These are phyloP conservation scores for Luperina testacea DNA, from an alignment of 2,888 invertebrate genomes.

Conservation along the genomic window DNA sequence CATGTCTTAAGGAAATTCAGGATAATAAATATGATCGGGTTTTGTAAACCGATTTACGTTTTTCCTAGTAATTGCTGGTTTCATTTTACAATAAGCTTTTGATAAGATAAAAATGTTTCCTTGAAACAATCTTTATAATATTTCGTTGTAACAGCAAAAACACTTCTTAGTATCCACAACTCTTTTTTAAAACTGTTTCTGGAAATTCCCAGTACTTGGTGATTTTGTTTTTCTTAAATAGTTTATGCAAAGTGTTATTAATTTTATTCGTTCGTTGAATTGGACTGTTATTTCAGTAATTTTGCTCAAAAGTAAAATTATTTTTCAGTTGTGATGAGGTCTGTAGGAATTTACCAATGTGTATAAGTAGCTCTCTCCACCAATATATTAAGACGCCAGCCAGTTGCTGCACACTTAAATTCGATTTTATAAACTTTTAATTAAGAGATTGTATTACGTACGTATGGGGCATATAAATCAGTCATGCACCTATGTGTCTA, in stretches of 20 bases:
- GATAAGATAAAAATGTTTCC: background rate
- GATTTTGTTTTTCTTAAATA: background rate
- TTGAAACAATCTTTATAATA: background rate
- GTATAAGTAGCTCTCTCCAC: background rate
- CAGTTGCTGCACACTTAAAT: background rate
- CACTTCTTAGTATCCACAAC: background rate
- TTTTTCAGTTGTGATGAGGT: background rate
- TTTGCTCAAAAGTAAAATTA: background rate
- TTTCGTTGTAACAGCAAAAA: background rate
- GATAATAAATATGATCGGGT: background rate
- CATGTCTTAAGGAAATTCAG: slow-evolving; percentile 27
- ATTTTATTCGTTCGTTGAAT: background rate
- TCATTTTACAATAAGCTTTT: background rate
- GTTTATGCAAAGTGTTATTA: background rate
- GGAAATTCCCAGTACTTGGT: too few relatives aligned
- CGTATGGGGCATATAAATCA: background rate
- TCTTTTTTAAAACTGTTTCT: background rate
- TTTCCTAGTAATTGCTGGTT: slow-evolving; percentile 21
- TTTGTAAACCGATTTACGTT: slow-evolving; percentile 9
- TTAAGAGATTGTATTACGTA: too few relatives aligned
- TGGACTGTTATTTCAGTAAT: background rate
- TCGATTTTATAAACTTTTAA: background rate
- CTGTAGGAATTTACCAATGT: background rate
- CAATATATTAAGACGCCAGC: background rate
- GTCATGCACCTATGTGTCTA: too few relatives aligned